Conservation (phyloP, 2,113 vertebrate genomes). For the Alethe diademata region DNA sequence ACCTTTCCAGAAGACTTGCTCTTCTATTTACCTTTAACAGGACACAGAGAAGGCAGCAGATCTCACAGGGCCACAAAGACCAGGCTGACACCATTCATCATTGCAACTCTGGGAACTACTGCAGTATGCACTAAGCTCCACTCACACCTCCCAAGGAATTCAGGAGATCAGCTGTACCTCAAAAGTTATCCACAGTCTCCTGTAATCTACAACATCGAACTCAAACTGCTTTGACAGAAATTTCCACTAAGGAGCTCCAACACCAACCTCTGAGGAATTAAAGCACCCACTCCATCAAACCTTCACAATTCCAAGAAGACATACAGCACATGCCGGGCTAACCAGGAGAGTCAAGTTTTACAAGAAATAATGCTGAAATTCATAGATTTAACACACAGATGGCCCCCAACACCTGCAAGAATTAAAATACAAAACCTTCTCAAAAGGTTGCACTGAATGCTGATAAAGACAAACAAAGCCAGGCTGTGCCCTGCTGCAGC, state of each 20-base stretch:
- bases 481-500: background rate
- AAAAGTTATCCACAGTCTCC: background rate
- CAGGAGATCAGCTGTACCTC: background rate
- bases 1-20: background rate
- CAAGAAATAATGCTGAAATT: background rate
- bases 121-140: background rate
- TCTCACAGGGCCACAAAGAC: background rate
- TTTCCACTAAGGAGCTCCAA: background rate
- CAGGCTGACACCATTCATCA: background rate
- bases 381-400: background rate
- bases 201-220: background rate
- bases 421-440: background rate
- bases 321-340: fast-evolving
- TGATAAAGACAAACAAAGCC: background rate
- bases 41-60: background rate
- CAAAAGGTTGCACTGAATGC: background rate
- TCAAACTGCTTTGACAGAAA: background rate
- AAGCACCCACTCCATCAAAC: background rate
- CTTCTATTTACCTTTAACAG: background rate
- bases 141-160: background rate
- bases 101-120: background rate
- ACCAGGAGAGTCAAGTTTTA: background rate
- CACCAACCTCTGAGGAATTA: background rate
- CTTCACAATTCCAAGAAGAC: background rate
- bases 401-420: background rate